A percentile compares a stretch with the other conserved stretches of the same genome.
Evolutionary conservation across 2,113 vertebrate genomes (phyloP).

Genomic region (Megaleporinus macrocephalus): DNA sequence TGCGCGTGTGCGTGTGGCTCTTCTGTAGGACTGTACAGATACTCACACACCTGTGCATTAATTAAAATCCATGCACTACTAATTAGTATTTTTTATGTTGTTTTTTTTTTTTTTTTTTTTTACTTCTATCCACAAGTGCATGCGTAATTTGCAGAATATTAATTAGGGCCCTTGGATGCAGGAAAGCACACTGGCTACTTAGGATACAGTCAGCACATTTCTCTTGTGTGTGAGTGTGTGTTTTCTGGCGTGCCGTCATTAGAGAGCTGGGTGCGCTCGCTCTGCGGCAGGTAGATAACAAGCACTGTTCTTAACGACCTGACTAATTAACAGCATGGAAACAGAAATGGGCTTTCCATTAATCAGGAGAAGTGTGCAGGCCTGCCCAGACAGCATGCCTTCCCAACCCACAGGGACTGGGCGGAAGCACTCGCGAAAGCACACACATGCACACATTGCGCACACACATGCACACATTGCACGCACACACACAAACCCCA

Average conservation of each 20-base stretch:
- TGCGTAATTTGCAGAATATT: constrained; percentile 73
- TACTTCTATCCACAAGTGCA: constrained; percentile 66
- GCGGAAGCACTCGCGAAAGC: constrained; percentile 66
- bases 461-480: no score
- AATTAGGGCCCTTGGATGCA: constrained; percentile 73
- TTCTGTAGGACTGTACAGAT: constrained; percentile 49
- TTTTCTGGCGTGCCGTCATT: constrained; percentile 62
- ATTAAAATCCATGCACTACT: constrained; percentile 55
- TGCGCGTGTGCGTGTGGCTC: constrained; percentile 59
- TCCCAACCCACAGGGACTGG: constrained; percentile 73
- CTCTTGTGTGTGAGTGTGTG: constrained; percentile 62
- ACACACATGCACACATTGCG: constrained; percentile 52
- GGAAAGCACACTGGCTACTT: constrained; percentile 71
- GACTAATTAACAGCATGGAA: constrained; percentile 83
- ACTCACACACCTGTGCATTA: constrained; percentile 51
- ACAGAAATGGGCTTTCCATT: constrained; percentile 82
- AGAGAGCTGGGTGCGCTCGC: constrained; percentile 61
- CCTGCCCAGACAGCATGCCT: constrained; percentile 81
- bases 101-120: constrained; percentile 39
- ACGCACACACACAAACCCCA: not conserved
- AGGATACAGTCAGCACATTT: constrained; percentile 79
- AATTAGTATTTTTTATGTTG: constrained; percentile 51
- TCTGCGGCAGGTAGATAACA: constrained; percentile 73
- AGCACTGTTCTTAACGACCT: constrained; percentile 77
- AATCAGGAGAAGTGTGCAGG: constrained; percentile 77